These are phyloP conservation scores for Benitochromis conjunctus DNA, from an alignment of 2,113 vertebrate species.

Conservation along the genomic window DNA sequence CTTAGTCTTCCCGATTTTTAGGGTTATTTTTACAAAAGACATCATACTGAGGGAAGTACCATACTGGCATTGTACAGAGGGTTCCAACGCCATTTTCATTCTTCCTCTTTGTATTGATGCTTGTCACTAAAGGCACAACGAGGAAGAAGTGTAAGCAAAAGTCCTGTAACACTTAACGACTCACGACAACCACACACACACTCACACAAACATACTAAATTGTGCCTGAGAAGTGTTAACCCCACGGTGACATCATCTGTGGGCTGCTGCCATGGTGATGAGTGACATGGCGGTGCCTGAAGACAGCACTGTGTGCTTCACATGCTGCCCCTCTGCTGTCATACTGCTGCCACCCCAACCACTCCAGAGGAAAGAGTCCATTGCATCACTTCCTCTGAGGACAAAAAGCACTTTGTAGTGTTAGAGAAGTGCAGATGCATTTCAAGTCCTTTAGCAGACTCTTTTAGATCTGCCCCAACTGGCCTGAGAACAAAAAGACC, in stretches of 20 bases:
- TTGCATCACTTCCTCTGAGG: constrained; percentile 58
- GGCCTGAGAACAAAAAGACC: constrained; percentile 43
- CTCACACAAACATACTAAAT: not conserved
- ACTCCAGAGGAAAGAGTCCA: constrained; percentile 7
- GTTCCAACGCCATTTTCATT: not conserved
- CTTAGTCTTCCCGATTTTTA: not conserved
- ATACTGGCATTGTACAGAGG: not conserved
- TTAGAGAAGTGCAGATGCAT: constrained; percentile 22
- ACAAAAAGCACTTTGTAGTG: constrained; percentile 57
- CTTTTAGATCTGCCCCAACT: not conserved
- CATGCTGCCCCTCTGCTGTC: constrained; percentile 22
- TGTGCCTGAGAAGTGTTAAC: not conserved
- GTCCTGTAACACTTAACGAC: not conserved
- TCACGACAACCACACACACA: not conserved
- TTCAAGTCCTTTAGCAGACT: constrained; percentile 5
- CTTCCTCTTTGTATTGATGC: constrained; percentile 56
- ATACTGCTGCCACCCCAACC: not conserved
- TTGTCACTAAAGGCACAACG: not conserved
- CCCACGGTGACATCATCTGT: not conserved
- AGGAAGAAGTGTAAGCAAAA: constrained; percentile 7
- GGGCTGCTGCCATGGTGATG: constrained; percentile 26
- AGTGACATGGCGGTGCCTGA: constrained; percentile 13
- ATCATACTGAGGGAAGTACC: not conserved
- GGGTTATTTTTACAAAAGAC: not conserved
- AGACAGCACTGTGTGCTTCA: constrained; percentile 2